Evolutionary conservation across 2,888 invertebrate species (phyloP), one percentile per base, ranked within the genome.

Genomic region (Glyphotaelius pellucidus): DNA sequence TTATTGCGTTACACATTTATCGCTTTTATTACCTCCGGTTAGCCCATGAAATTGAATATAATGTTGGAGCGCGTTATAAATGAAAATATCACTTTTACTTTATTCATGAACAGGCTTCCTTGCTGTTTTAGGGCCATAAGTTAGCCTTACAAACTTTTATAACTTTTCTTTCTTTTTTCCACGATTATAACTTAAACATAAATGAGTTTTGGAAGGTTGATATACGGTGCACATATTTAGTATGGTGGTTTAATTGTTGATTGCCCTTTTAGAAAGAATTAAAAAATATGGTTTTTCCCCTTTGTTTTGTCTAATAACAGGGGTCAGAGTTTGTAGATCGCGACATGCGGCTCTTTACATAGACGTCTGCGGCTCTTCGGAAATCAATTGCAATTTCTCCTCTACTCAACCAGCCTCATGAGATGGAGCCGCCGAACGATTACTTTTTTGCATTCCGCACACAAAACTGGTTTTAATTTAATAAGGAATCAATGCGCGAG

Each of bases 21-120:
- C 32, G 83, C 32, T 83, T 83, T 83, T 83, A 83, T 83, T 83
- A 83, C 83, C 31, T 83, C 35, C 83, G 83, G 83, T 31, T 31
- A 32, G 83, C 83, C 83, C 83, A 83, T 83, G 83, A 83, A 83
- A 83, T 83, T 83, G 83, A 83, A 83, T 83, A 83, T 83, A 83
- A 83, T 35, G 83, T 83, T 31, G 35, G 32, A 35, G 83, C 83
- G 35, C 83, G 83, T 83, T 83, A 83, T 83, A 83, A 83, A 83
- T 83, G 35, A 83, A 83, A 83, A 83, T 83, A 83, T 67, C 52
- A 83, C 83, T 83, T 35, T 83, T 30, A 31, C 83, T 83, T 83
- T 31, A 32, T 83, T 83, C 35, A 83, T 30, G 35, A 31, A 83
- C 35, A 83, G 83, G 19, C 35, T 83, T 35, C 35, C 83, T n/a